Percentiles rank a stretch among this genome's conserved stretches.
phyloP scores from a whole-genome alignment of 2,113 vertebrate species.

The Ictalurus punctatus region DNA sequence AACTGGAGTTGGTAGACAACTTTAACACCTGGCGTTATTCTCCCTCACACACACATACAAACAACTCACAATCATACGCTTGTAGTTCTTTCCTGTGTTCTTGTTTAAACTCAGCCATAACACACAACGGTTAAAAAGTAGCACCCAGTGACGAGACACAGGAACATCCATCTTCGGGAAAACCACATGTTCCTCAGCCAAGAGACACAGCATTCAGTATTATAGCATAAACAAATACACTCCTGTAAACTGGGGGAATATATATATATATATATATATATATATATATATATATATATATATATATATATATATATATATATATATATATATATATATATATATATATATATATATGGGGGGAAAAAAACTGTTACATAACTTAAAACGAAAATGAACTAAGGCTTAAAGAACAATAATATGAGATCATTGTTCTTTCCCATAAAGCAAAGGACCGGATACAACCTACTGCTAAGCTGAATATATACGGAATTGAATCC shows the following conservation, averaged over 20 bases:
- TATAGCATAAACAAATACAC: not conserved
- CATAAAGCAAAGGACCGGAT: not conserved
- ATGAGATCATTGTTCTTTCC: not conserved
- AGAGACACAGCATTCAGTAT: not conserved
- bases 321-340: too few species aligned
- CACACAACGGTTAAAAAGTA: slow-evolving; percentile 22
- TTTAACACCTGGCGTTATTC: slow-evolving; percentile 14
- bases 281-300: too few species aligned
- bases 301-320: too few species aligned
- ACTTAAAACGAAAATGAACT: not conserved
- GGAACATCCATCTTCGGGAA: not conserved
- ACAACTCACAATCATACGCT: slow-evolving; percentile 8
- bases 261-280: not conserved
- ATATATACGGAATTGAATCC: not conserved
- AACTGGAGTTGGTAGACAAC: slow-evolving; percentile 40
- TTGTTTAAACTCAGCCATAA: slow-evolving; percentile 60
- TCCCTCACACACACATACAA: slow-evolving; percentile 26
- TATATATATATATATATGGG: too few species aligned
- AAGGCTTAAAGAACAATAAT: not conserved
- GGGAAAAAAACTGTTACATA: not conserved
- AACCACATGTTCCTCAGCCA: not conserved
- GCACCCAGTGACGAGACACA: slow-evolving; percentile 6
- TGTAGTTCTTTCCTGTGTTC: slow-evolving; percentile 58
- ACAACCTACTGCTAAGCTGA: not conserved
- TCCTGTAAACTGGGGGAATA: too few species aligned